Base-by-base conservation (phyloP, 2,888 invertebrate genomes). In the Drosophila phalerata region DNA sequence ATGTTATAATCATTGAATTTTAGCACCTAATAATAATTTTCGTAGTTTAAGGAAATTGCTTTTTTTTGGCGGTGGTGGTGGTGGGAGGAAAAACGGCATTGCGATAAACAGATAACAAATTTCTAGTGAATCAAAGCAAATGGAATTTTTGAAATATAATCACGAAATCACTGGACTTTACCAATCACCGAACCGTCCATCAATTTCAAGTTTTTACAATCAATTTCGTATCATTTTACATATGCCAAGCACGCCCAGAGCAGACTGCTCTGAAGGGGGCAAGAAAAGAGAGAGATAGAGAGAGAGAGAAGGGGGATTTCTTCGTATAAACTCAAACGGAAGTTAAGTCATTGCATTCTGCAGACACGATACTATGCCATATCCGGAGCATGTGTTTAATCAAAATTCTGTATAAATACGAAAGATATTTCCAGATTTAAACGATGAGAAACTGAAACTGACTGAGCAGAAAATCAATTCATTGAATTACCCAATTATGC, bases 311-410 rank as follows among this genome's bases (percentile, higher is more conserved):
- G 32, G 43, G 32, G 28, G 9, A 51, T 25, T 45, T 11, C 9
- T 34, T 52, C 25, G 34, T 52, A 40, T 64, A 64, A 63, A 48
- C 38, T 40, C 52, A 72, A 85, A 53, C 82, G 82, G 82, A 88
- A 83, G 73, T 72, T 52, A 70, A 49, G 55, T 63, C 67, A 66
- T 64, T 76, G 73, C 60, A 66, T 60, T 69, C 60, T 63, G 32
- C 53, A 49, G 34, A 62, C 48, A 40, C n/a, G 68, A 32, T 52
- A 56, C 49, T 60, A 28, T 30, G 19, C 11, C 15, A 69, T 45
- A 45, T 55, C 38, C 58, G 58, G 40, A 58, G 49, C 51, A 51
- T 43, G 56, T 56, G 43, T 34, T 56, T 56, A 32, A 43, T 56
- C 43, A 43, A 45, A 45, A 13, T 43, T 43, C 28, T 56, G 10